These are phyloP conservation scores for Diachasmimorpha longicaudata DNA, from an alignment of 1,140 invertebrate genomes.

Conservation along the genomic window DNA sequence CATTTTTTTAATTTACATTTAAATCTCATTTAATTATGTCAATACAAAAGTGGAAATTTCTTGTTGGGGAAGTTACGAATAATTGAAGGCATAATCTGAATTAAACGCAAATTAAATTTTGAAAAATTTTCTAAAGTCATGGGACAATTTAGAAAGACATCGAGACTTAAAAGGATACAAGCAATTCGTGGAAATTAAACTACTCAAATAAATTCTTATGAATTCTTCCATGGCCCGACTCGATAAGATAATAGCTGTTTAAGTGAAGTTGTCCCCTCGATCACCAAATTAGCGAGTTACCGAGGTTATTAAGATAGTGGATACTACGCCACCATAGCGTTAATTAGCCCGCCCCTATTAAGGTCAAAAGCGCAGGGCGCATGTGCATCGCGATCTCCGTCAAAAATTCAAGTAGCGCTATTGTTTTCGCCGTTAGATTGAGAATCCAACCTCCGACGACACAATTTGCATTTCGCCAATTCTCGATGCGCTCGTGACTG, in stretches of 20 bases:
- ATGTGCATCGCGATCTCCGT: not conserved
- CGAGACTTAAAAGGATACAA: not conserved
- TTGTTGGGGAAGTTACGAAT: too few species aligned
- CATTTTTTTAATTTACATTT: too few species aligned
- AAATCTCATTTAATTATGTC: too few species aligned
- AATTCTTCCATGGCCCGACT: not conserved
- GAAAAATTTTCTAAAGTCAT: too few species aligned
- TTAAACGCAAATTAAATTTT: too few species aligned
- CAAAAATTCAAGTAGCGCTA: not conserved
- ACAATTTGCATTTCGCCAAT: conserved; percentile 34
- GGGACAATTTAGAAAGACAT: too few species aligned
- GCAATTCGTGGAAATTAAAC: not conserved
- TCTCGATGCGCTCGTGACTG: conserved; percentile 25
- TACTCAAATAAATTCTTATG: not conserved
- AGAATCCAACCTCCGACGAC: not conserved
- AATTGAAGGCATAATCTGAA: too few species aligned
- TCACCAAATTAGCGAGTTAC: conserved; percentile 28
- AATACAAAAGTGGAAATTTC: too few species aligned
- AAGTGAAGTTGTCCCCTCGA: conserved; percentile 21
- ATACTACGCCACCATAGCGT: not conserved
- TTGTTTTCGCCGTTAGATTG: not conserved
- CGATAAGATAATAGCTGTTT: conserved; percentile 3
- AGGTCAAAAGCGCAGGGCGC: not conserved
- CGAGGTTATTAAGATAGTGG: conserved; percentile 29
- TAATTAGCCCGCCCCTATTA: conserved; percentile 28